A percentile compares a stretch with the other conserved stretches of the same genome.
phyloP scores from a whole-genome alignment of 2,888 invertebrate genomes.

The Escarpia spicata region DNA sequence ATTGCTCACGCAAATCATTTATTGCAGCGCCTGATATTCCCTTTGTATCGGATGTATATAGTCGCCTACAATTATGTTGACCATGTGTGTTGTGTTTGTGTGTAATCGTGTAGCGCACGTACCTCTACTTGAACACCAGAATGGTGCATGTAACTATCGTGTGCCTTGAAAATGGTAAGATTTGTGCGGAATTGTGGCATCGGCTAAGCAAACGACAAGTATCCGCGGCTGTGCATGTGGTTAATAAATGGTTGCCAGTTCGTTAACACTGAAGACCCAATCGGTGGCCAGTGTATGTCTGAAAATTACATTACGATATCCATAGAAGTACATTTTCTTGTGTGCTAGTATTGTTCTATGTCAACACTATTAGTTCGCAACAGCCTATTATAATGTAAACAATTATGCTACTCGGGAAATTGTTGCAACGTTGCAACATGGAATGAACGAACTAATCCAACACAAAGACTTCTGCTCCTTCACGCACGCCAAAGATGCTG shows the following conservation, averaged over 20 bases:
- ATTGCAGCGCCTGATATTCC: not conserved
- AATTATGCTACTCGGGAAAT: too few species aligned
- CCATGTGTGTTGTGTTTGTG: not conserved
- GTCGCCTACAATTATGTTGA: not conserved
- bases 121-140: not conserved
- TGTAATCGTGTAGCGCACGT: not conserved
- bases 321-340: not conserved
- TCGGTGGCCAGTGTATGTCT: not conserved
- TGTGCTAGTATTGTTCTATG: too few species aligned
- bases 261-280: not conserved
- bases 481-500: not conserved
- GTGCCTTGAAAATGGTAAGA: not conserved
- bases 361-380: too few species aligned
- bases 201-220: not conserved
- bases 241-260: not conserved
- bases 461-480: too few species aligned
- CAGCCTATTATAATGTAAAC: too few species aligned
- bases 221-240: not conserved
- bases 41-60: not conserved
- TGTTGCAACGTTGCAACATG: too few species aligned
- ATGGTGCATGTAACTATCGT: not conserved
- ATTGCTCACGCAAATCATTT: not conserved
- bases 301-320: not conserved
- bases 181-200: not conserved
- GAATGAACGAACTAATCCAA: too few species aligned